phyloP scores from a whole-genome alignment of 2,888 invertebrate genomes.

The Acronicta psi region DNA sequence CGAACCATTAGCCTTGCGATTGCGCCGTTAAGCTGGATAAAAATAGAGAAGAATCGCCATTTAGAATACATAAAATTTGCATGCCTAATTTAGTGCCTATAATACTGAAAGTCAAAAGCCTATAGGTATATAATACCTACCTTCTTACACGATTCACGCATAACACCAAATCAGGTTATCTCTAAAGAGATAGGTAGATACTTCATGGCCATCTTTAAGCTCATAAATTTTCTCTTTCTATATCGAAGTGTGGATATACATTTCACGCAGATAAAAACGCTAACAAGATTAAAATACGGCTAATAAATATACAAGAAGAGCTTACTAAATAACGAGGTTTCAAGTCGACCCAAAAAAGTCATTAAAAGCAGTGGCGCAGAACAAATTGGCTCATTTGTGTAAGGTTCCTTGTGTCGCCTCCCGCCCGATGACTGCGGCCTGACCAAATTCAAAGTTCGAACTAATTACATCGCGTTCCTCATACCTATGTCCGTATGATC shows the following conservation, averaged over 20 bases:
- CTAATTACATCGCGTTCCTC: conserved; percentile 63
- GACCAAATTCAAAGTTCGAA: conserved; percentile 59
- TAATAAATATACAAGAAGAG: conserved; percentile 59
- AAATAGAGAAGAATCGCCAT: conserved; percentile 66
- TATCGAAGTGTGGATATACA: conserved; percentile 7
- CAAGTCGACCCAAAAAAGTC: conserved; percentile 65
- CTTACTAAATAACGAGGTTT: conserved; percentile 63
- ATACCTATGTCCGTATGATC: conserved; percentile 52
- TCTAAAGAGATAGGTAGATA: not conserved
- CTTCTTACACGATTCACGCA: no score
- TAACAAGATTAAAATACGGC: conserved; percentile 53
- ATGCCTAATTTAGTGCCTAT: conserved; percentile 62
- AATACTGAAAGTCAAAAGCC: not conserved
- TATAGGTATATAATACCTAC: no score
- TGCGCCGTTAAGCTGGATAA: conserved; percentile 70
- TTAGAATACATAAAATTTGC: conserved; percentile 70
- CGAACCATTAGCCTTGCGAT: conserved; percentile 78
- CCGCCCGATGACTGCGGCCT: conserved; percentile 43
- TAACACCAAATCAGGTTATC: not conserved
- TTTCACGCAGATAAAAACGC: conserved; percentile 37
- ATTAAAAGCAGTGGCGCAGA: conserved; percentile 65
- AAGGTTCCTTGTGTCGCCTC: conserved; percentile 43
- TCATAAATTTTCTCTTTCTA: conserved; percentile 10
- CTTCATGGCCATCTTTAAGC: not conserved
- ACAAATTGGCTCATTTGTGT: conserved; percentile 69